Percentiles rank a stretch among this genome's conserved stretches.
Conservation (phyloP, 2,797 vertebrate species). For the Semaprochilodus insignis region DNA sequence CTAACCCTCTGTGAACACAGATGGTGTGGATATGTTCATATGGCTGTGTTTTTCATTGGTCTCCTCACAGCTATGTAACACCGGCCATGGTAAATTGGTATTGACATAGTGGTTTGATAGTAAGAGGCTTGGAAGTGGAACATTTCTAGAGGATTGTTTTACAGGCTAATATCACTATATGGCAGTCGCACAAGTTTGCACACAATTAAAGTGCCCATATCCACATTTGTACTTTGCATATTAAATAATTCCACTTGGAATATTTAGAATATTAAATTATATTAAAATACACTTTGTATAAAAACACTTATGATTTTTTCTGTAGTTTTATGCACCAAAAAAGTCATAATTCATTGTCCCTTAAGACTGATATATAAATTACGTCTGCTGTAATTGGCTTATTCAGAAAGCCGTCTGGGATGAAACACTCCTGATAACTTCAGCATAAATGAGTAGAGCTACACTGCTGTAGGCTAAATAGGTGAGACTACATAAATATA, state of each 20-base stretch:
- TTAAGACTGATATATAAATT: neutral
- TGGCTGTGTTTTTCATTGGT: conserved; percentile 11
- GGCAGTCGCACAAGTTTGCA: no score
- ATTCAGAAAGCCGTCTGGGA: neutral
- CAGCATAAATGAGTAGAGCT: neutral
- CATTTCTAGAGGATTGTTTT: neutral
- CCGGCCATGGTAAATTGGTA: neutral
- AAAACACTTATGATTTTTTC: neutral
- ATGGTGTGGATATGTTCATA: conserved; percentile 20
- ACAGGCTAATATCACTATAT: neutral
- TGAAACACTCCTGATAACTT: neutral
- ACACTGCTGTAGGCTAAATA: neutral
- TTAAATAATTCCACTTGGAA: no score
- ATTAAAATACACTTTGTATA: no score
- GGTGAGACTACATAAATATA: neutral
- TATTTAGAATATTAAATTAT: no score
- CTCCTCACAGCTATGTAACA: conserved; percentile 11
- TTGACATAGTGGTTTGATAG: conserved; percentile 15
- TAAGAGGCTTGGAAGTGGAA: neutral
- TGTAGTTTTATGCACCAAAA: neutral
- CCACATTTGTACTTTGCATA: neutral
- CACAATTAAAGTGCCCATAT: neutral
- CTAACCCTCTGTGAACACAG: conserved; percentile 24
- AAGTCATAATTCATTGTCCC: neutral
- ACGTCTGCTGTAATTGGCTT: neutral